Evolutionary conservation across 2,113 vertebrate genomes (phyloP).

Genomic region (Marmota monax): DNA sequence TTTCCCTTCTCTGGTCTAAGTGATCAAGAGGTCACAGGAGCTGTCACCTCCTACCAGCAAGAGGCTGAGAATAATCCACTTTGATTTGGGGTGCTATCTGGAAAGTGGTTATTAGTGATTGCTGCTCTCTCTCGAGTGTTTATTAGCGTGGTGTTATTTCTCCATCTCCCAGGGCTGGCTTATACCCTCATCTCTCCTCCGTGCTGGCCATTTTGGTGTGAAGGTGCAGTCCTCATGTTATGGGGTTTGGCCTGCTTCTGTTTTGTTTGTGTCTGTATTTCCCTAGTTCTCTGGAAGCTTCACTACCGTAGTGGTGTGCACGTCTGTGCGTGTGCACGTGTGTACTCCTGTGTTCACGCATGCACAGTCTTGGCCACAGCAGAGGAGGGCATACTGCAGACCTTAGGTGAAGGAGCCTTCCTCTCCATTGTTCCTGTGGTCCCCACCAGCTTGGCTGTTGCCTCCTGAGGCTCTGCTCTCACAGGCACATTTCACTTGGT

Average conservation of each 20-base stretch:
- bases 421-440: background rate
- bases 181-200: background rate
- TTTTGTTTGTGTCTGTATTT: background rate
- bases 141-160: background rate
- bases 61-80: background rate
- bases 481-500: background rate
- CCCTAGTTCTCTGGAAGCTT: background rate
- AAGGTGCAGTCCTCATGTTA: fast-evolving
- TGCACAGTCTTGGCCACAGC: background rate
- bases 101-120: background rate
- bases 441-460: background rate
- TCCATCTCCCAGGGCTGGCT: background rate
- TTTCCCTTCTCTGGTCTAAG: constrained; percentile 27
- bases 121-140: background rate
- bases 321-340: fast-evolving
- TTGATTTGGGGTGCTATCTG: background rate
- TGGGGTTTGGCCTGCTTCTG: background rate
- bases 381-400: background rate
- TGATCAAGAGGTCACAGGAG: background rate
- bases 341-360: background rate
- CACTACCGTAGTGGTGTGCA: background rate
- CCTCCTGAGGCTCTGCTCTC: background rate
- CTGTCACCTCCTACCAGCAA: background rate
- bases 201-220: background rate
- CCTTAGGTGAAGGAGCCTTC: background rate